Evolutionary conservation across 1,140 invertebrate species (phyloP).

Genomic region (honey bee (Apis mellifera)): DNA sequence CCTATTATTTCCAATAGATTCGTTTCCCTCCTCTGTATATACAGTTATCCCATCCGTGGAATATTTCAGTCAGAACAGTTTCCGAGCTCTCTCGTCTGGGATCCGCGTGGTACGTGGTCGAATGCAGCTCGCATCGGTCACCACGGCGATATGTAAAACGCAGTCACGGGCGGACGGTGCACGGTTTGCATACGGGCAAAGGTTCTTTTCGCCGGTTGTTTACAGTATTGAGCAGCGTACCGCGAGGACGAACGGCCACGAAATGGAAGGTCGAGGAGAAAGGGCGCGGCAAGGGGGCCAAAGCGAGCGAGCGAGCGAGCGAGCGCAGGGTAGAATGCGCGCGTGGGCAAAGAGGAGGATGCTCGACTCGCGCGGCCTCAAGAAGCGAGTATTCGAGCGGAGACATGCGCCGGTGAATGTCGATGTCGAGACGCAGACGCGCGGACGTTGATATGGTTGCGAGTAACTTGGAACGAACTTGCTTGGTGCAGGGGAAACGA

Average conservation of each 20-base stretch:
- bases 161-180: conserved; percentile 34
- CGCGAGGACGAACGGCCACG: conserved; percentile 31
- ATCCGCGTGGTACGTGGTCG: conserved; percentile 19
- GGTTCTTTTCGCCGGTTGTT: conserved; percentile 51
- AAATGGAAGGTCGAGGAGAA: conserved; percentile 38
- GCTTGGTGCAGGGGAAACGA: neutral
- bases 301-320: neutral
- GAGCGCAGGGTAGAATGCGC: conserved; percentile 3
- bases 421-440: conserved; percentile 59
- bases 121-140: conserved; percentile 48
- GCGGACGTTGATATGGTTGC: conserved; percentile 60
- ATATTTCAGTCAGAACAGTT: conserved; percentile 30
- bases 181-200: conserved; percentile 55
- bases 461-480: neutral
- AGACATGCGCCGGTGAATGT: conserved; percentile 55
- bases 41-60: conserved; percentile 35
- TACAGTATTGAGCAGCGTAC: conserved; percentile 50
- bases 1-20: too few relatives aligned
- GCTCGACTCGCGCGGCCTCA: conserved; percentile 4
- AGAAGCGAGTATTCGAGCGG: conserved; percentile 41
- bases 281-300: conserved; percentile 29
- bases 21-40: neutral
- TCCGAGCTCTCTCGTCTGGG: neutral
- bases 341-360: conserved; percentile 27
- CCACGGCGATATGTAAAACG: conserved; percentile 55